Percentiles rank a stretch among this genome's conserved stretches.
These are phyloP conservation scores for Aradophagus sp. DNA, from an alignment of 1,140 invertebrate genomes.

Conservation along the genomic window DNA sequence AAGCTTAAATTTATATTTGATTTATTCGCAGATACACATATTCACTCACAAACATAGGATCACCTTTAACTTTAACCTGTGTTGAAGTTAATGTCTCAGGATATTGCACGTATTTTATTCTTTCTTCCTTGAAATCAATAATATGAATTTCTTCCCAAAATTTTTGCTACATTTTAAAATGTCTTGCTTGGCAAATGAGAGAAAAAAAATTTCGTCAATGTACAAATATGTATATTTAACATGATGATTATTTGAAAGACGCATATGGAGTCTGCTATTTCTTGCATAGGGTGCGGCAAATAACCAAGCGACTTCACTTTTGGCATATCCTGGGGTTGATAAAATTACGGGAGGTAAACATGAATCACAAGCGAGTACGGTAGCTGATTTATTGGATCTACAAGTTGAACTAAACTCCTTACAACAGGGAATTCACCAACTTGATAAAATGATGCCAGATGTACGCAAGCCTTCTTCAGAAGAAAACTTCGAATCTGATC, in stretches of 20 bases:
- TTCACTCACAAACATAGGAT: too few relatives aligned
- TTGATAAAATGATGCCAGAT: slow-evolving; percentile 88
- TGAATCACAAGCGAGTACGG: slow-evolving; percentile 71
- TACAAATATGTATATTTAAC: too few relatives aligned
- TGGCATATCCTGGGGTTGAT: slow-evolving; percentile 64
- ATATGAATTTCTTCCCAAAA: too few relatives aligned
- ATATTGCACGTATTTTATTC: too few relatives aligned
- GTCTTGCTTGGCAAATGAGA: too few relatives aligned
- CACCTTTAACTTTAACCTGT: too few relatives aligned
- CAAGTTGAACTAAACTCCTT: slow-evolving; percentile 94
- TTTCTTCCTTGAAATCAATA: too few relatives aligned
- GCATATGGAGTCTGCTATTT: slow-evolving; percentile 58
- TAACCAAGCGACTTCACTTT: slow-evolving; percentile 65
- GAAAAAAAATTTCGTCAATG: too few relatives aligned
- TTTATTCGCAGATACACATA: too few relatives aligned
- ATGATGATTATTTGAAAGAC: slow-evolving; percentile 37
- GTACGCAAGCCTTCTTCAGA: slow-evolving; percentile 77
- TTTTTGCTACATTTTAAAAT: too few relatives aligned
- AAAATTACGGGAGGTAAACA: slow-evolving; percentile 67
- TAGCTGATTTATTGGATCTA: slow-evolving; percentile 92
- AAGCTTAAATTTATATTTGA: too few relatives aligned
- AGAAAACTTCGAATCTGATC: slow-evolving; percentile 78
- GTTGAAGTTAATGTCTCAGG: too few relatives aligned
- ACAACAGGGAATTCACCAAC: slow-evolving; percentile 90
- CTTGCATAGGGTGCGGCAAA: slow-evolving; percentile 69